These are phyloP conservation scores for Sycophila sp. DNA, from an alignment of 1,140 invertebrate genomes.

Conservation along the genomic window DNA sequence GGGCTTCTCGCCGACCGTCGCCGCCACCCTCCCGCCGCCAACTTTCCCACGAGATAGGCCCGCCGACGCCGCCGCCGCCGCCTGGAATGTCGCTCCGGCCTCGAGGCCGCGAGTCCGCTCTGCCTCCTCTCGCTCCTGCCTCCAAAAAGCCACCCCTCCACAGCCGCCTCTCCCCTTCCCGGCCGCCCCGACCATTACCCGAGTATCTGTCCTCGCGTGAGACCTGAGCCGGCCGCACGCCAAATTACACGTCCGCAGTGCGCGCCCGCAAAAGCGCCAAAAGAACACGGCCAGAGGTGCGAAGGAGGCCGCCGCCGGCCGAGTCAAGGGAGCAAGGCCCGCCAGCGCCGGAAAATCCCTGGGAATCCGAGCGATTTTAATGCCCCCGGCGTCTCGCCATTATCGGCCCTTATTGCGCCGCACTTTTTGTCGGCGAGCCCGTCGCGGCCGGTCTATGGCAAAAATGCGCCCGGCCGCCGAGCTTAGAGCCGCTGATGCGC, in stretches of 20 bases:
- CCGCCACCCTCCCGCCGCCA: slow-evolving; percentile 56
- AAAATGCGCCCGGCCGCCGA: no score
- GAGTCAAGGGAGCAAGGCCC: neutral
- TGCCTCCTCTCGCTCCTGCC: slow-evolving; percentile 10
- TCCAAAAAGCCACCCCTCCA: slow-evolving; percentile 37
- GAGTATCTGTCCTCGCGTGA: neutral
- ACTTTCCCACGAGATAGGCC: slow-evolving; percentile 68
- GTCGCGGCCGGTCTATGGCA: neutral
- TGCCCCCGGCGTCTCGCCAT: slow-evolving; percentile 10
- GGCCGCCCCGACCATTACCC: neutral
- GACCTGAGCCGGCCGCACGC: slow-evolving; percentile 1
- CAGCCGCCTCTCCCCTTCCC: slow-evolving; percentile 28
- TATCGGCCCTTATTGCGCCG: slow-evolving; percentile 9
- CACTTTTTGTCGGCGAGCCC: neutral
- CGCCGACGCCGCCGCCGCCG: slow-evolving; percentile 65
- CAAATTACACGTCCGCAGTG: slow-evolving; percentile 29
- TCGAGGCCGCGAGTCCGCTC: slow-evolving; percentile 39
- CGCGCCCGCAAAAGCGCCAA: slow-evolving; percentile 17
- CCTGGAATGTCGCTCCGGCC: slow-evolving; percentile 67
- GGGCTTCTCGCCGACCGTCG: slow-evolving; percentile 37
- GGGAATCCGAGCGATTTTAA: slow-evolving; percentile 8
- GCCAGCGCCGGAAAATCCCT: slow-evolving; percentile 12
- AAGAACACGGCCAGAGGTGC: neutral
- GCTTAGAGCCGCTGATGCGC: no score
- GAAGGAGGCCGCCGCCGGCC: no score